Evolutionary conservation across 2,888 invertebrate genomes (phyloP).

Genomic region (Acleris cristana): DNA sequence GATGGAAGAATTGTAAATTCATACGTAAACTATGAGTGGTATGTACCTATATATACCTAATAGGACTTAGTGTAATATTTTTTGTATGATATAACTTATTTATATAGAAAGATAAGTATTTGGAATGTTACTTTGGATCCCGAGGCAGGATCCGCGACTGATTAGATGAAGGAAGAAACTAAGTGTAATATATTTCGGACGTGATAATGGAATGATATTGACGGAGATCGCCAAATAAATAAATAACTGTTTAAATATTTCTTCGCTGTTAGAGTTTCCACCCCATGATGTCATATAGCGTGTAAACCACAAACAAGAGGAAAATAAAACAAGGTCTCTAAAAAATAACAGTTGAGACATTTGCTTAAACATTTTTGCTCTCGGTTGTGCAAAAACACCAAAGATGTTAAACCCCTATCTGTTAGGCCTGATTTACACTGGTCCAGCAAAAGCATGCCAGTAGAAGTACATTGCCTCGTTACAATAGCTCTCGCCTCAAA

Average conservation of each 20-base stretch:
- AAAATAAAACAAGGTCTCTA: no score
- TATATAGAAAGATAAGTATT: conserved; percentile 62
- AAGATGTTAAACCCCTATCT: conserved; percentile 61
- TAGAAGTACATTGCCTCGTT: no score
- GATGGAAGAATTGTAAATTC: conserved; percentile 67
- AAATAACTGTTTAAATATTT: conserved; percentile 62
- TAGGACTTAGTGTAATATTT: conserved; percentile 76
- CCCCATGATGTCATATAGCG: conserved; percentile 63
- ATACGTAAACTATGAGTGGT: conserved; percentile 62
- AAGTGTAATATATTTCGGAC: conserved; percentile 72
- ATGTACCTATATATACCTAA: conserved; percentile 65
- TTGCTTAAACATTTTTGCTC: no score
- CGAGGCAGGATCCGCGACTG: conserved; percentile 77
- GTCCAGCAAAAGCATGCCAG: no score
- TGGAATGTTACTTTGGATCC: conserved; percentile 80
- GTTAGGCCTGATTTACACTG: no score
- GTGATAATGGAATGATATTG: conserved; percentile 77
- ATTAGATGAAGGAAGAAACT: conserved; percentile 77
- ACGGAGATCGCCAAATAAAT: conserved; percentile 81
- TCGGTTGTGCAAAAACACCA: conserved; percentile 45
- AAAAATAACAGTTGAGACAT: no score
- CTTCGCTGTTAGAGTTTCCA: conserved; percentile 62
- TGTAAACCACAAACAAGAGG: conserved; percentile 40
- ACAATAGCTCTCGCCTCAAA: no score
- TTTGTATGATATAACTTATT: conserved; percentile 84